Conservation (phyloP, 2,113 vertebrate species). For the Tragelaphus buxtoni region DNA sequence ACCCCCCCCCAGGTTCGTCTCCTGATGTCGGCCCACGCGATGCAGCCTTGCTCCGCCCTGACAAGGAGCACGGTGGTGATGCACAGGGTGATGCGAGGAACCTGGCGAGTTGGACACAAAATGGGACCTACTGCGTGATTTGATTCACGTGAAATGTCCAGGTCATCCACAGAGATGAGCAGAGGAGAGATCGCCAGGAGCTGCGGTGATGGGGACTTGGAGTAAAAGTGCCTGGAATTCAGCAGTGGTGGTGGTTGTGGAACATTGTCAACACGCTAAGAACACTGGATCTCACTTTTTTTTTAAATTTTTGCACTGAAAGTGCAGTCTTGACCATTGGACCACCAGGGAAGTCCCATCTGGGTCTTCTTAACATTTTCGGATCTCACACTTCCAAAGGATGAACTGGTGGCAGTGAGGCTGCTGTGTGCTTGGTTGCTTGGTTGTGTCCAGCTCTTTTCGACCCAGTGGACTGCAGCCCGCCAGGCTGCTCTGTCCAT, state of each 20-base stretch:
- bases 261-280: no score
- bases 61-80: rapidly evolving
- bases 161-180: background rate
- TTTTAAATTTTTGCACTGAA: background rate
- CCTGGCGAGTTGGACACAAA: background rate
- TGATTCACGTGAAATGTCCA: rapidly evolving
- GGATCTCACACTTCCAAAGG: background rate
- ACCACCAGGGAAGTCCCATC: background rate
- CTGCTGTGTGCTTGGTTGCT: background rate
- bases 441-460: rapidly evolving
- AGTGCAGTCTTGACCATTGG: background rate
- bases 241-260: background rate
- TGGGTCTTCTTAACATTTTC: background rate
- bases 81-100: rapidly evolving
- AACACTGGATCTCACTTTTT: no score
- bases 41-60: rapidly evolving
- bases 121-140: rapidly evolving
- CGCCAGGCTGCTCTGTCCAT: background rate
- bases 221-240: background rate
- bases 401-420: background rate
- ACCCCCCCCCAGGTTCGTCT: rapidly evolving
- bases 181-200: background rate
- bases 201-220: background rate
- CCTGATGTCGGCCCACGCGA: rapidly evolving
- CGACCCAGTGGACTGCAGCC: background rate